A percentile compares a stretch with the other conserved stretches of the same genome.
phyloP scores from a whole-genome alignment of 2,888 invertebrate genomes.

The Phengaris alcon region DNA sequence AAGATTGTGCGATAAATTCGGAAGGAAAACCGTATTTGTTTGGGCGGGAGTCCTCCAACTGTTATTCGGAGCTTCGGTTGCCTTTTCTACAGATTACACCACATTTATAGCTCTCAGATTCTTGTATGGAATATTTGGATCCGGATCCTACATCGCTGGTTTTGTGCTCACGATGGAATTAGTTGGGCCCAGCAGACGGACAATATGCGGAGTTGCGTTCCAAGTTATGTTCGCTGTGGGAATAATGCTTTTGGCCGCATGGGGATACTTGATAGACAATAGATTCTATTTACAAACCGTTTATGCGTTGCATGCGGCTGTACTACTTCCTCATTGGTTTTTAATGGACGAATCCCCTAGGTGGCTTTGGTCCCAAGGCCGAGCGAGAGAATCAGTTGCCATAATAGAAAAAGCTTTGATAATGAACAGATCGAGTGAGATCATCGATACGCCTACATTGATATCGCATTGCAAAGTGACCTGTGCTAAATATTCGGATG shows the following conservation, averaged over 20 bases:
- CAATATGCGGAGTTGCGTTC: slow-evolving; percentile 88
- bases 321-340: slow-evolving; percentile 89
- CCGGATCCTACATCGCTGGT: slow-evolving; percentile 85
- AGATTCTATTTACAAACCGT: slow-evolving; percentile 86
- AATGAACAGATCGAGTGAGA: slow-evolving; percentile 82
- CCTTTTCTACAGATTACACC: slow-evolving; percentile 86
- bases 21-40: slow-evolving; percentile 88
- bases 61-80: slow-evolving; percentile 84
- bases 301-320: slow-evolving; percentile 85
- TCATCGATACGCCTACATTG: slow-evolving; percentile 82
- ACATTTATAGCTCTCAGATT: slow-evolving; percentile 84
- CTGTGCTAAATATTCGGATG: slow-evolving; percentile 66
- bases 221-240: slow-evolving; percentile 89
- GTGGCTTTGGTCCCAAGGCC: slow-evolving; percentile 92
- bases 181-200: slow-evolving; percentile 88
- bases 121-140: slow-evolving; percentile 89
- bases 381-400: slow-evolving; percentile 84
- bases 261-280: slow-evolving; percentile 88
- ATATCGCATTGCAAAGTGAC: slow-evolving; percentile 81
- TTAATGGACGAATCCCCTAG: slow-evolving; percentile 92
- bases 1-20: slow-evolving; percentile 88
- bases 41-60: slow-evolving; percentile 87
- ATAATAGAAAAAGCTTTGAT: slow-evolving; percentile 87
- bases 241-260: slow-evolving; percentile 89
- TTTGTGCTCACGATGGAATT: slow-evolving; percentile 89